Evolutionary conservation across 2,113 vertebrate species (phyloP), one percentile per base, ranked within the genome.

Genomic region (Lophius piscatorius): DNA sequence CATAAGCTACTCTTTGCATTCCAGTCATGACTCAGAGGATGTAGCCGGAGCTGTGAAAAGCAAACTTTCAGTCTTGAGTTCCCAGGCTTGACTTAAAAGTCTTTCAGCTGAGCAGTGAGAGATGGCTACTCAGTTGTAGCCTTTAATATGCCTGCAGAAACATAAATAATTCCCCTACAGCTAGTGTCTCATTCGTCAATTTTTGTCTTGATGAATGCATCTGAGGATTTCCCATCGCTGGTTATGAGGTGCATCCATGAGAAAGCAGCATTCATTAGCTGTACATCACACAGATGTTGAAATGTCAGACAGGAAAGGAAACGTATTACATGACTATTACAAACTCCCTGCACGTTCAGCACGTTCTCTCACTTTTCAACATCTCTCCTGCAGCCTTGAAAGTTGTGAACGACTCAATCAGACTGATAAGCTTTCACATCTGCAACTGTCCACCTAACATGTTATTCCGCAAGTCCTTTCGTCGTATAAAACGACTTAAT

Each of bases 401-500:
- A 21, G 31, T 44, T 74, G 52, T 18, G 14, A 14, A 66, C 34
- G 20, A 63, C 14, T 34, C 22, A 3, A 5, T 49, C 18, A 3
- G 38, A 31, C 17, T 29, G 24, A 60, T 57, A 63, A 35, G 9
- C 29, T 31, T 61, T 46, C 35, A 55, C 26, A 48, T 69, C 50
- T 51, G 39, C 61, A 54, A 36, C 33, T 59, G 48, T 20, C 5
- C 20, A 44, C 36, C 3, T 2, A 18, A 58, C 59, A 44, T 60
- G 67, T 58, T 35, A 59, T 29, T 55, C 42, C 61, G 61, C 67
- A 50, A 62, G 73, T 61, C 46, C 36, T 66, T 78, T 74, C 81
- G 70, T 78, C 60, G 60, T 73, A 66, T 62, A 69, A 75, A 84
- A 70, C 33, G 23, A 66, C 74, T 58, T 55, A 71, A 65, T 62